Evolutionary conservation across 35 echinoderm and acorn worm genomes (phyloP).

Genomic region (Lytechinus pictus): DNA sequence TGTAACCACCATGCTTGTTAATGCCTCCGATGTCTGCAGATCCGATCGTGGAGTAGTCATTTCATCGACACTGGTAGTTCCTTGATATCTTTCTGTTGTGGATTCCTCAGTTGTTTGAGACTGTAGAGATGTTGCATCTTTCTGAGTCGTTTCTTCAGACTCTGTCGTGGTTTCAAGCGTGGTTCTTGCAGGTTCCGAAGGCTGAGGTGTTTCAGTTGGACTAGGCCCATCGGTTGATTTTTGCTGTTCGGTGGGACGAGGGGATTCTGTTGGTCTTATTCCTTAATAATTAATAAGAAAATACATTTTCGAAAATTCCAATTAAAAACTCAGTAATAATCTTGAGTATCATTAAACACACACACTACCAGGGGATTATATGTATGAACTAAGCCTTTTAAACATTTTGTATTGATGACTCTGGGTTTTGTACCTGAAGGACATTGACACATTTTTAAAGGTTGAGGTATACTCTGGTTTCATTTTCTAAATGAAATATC

Average conservation of each 20-base stretch:
- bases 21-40: neutral
- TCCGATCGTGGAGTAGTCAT: neutral
- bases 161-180: constrained; percentile 17
- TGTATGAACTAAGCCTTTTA: no score
- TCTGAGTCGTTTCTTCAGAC: neutral
- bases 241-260: neutral
- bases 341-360: no score
- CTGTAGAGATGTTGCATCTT: neutral
- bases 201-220: neutral
- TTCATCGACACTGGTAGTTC: constrained; percentile 24
- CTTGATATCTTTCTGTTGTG: constrained; percentile 27
- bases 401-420: no score
- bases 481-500: no score
- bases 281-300: neutral
- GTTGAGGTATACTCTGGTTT: no score
- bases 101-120: neutral
- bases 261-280: neutral
- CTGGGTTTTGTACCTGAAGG: no score
- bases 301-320: neutral
- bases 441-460: no score
- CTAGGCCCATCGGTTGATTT: neutral
- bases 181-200: neutral
- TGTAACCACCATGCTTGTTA: neutral
- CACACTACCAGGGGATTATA: no score
- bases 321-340: no score